phyloP scores from a whole-genome alignment of 2,888 invertebrate species.

The Trilocha varians region DNA sequence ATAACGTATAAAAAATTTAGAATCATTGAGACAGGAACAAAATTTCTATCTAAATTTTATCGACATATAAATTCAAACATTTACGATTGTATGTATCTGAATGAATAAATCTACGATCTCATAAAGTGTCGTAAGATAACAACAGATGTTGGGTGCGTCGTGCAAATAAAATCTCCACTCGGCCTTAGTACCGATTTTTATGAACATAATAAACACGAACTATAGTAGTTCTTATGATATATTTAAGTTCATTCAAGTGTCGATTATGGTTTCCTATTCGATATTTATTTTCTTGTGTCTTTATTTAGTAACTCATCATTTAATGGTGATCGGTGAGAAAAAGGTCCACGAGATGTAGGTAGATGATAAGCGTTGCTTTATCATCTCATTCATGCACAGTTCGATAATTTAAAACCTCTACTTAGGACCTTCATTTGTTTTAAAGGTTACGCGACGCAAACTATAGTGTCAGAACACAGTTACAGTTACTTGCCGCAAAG shows the following conservation, averaged over 20 bases:
- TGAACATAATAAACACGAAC: conserved; percentile 46
- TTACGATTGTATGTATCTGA: conserved; percentile 1
- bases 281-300: too few species aligned
- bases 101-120: conserved; percentile 11
- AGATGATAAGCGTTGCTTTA: too few species aligned
- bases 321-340: not conserved
- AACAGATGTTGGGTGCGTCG: conserved; percentile 15
- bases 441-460: too few species aligned
- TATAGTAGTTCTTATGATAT: conserved; percentile 50
- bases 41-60: conserved; percentile 20
- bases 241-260: too few species aligned
- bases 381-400: not conserved
- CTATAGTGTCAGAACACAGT: too few species aligned
- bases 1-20: not conserved
- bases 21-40: conserved; percentile 20
- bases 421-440: too few species aligned
- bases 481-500: too few species aligned
- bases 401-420: not conserved
- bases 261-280: too few species aligned
- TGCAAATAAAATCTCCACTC: conserved; percentile 32
- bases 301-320: not conserved
- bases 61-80: not conserved
- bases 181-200: conserved; percentile 35
- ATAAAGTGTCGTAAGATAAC: conserved; percentile 16
- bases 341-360: too few species aligned